A percentile compares a stretch with the other conserved stretches of the same genome.
Conservation (phyloP, 2,797 vertebrate species). For the Pseudochaenichthys georgianus region DNA sequence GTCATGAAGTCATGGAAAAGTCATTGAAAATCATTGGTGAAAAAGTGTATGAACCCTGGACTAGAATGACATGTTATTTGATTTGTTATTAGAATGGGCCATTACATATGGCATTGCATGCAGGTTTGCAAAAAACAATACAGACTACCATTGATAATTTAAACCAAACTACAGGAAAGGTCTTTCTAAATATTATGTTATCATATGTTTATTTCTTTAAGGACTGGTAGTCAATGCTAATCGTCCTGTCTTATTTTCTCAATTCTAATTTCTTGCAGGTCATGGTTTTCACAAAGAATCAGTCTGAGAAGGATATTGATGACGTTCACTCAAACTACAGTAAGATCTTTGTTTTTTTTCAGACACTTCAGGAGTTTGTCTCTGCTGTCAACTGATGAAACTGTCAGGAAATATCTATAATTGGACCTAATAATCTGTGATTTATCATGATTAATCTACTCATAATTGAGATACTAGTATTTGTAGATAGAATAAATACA, state of each 20-base stretch:
- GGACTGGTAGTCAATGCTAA: conserved; percentile 9
- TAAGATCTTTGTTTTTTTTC: conserved; percentile 71
- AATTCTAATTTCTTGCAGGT: conserved; percentile 76
- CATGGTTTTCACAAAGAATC: conserved; percentile 91
- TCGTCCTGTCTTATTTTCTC: conserved; percentile 7
- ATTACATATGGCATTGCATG: neutral
- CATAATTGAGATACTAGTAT: no score
- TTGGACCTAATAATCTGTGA: no score
- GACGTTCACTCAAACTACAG: conserved; percentile 90
- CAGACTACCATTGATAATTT: neutral
- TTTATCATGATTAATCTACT: no score
- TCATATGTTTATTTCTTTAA: neutral
- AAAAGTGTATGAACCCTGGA: no score
- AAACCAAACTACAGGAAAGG: neutral
- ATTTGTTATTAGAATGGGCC: neutral
- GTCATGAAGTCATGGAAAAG: no score
- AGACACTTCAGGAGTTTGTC: neutral
- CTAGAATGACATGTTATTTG: no score
- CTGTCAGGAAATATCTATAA: no score
- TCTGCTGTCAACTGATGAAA: neutral
- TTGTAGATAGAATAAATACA: no score
- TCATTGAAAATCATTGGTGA: no score
- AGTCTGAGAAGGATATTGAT: conserved; percentile 93
- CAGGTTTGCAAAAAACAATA: neutral
- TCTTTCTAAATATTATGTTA: neutral